Evolutionary conservation across 2,888 invertebrate genomes (phyloP).

Genomic region (Drosophila incognita): DNA sequence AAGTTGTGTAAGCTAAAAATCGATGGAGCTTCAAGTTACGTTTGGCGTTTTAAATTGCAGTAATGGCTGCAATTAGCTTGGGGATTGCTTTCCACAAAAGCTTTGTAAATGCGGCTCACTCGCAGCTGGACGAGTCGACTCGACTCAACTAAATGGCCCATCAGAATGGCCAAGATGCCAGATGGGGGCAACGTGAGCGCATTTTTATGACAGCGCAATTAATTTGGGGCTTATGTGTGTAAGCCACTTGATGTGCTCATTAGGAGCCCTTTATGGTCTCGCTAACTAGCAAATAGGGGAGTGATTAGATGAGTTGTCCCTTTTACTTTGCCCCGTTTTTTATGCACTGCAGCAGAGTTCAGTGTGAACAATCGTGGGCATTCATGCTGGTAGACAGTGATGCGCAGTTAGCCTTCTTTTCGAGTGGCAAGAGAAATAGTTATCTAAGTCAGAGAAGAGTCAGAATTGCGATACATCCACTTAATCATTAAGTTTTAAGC

Average conservation of each 20-base stretch:
- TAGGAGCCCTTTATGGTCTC: slow-evolving; percentile 73
- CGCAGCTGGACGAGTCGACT: slow-evolving; percentile 6
- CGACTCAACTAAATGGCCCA: slow-evolving; percentile 36
- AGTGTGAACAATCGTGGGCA: not conserved
- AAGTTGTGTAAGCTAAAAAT: slow-evolving; percentile 46
- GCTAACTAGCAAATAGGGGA: slow-evolving; percentile 77
- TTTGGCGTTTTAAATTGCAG: slow-evolving; percentile 46
- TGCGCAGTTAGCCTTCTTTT: not conserved
- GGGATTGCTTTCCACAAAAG: slow-evolving; percentile 47
- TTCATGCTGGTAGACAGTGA: not conserved
- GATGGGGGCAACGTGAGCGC: slow-evolving; percentile 62
- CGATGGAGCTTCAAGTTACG: slow-evolving; percentile 40
- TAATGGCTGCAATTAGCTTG: slow-evolving; percentile 66
- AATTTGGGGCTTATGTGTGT: slow-evolving; percentile 77
- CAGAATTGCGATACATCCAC: not conserved
- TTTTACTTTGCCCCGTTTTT: not conserved
- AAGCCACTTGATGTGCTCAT: slow-evolving; percentile 81
- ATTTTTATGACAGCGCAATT: slow-evolving; percentile 81
- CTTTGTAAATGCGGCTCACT: slow-evolving; percentile 56
- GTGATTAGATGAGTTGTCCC: slow-evolving; percentile 64
- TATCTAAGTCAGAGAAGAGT: not conserved
- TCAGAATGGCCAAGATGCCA: slow-evolving; percentile 27
- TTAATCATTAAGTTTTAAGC: not conserved
- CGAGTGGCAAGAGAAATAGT: not conserved
- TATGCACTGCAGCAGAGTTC: not conserved